phyloP scores from a whole-genome alignment of 2,113 vertebrate species.

The Daboia siamensis region DNA sequence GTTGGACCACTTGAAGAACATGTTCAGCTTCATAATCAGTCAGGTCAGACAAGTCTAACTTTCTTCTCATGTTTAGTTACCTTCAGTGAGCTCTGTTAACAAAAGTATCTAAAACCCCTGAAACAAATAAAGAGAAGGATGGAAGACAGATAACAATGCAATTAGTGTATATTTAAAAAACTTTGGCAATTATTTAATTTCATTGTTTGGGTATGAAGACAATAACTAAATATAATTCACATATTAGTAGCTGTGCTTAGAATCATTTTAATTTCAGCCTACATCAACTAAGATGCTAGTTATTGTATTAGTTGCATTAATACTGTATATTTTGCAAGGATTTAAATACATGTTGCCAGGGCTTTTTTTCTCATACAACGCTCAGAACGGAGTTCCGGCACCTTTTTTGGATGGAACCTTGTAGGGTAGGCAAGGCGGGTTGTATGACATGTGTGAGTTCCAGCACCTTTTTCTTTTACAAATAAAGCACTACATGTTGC shows the following conservation, averaged over 20 bases:
- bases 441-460: too few species aligned
- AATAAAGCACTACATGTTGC: too few species aligned
- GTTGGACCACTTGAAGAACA: conserved; percentile 90
- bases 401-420: too few species aligned
- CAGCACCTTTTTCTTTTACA: too few species aligned
- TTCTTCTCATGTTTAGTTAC: conserved; percentile 83
- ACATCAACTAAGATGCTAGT: not conserved
- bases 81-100: not conserved
- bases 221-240: not conserved
- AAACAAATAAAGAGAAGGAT: not conserved
- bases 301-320: not conserved
- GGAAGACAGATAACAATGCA: not conserved
- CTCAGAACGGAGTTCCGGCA: too few species aligned
- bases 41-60: conserved; percentile 92
- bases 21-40: conserved; percentile 92
- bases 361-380: too few species aligned
- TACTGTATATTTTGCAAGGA: not conserved
- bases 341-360: not conserved
- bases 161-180: not conserved
- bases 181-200: not conserved
- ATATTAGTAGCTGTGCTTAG: not conserved
- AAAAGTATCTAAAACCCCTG: conserved; percentile 55
- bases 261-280: not conserved
- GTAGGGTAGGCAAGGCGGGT: too few species aligned
- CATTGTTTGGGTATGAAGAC: not conserved